Evolutionary conservation across 1,140 invertebrate species (phyloP).

Genomic region (Trissolcus basalis): DNA sequence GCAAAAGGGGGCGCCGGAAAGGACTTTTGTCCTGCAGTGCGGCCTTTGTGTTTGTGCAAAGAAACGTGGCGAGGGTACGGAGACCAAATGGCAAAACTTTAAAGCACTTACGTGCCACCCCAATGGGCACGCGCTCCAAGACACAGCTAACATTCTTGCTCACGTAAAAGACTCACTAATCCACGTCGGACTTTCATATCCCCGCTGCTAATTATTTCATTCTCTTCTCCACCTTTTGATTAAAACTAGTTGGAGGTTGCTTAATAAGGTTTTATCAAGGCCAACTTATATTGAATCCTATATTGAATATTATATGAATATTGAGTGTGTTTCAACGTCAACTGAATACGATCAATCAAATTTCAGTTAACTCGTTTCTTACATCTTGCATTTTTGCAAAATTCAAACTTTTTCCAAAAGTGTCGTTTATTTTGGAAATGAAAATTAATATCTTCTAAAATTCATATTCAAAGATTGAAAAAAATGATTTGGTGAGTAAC

Average conservation of each 20-base stretch:
- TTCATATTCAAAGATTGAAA: too few relatives aligned
- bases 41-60: constrained; percentile 50
- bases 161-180: constrained; percentile 38
- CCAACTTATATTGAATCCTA: too few relatives aligned
- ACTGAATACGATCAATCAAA: too few relatives aligned
- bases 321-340: too few relatives aligned
- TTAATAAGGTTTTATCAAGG: neutral
- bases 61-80: constrained; percentile 49
- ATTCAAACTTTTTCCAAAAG: too few relatives aligned
- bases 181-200: constrained; percentile 21
- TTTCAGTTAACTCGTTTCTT: too few relatives aligned
- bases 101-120: constrained; percentile 41
- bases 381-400: too few relatives aligned
- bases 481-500: too few relatives aligned
- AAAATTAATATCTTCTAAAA: too few relatives aligned
- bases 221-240: constrained; percentile 30
- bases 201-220: constrained; percentile 44
- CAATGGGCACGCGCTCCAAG: constrained; percentile 44
- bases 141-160: constrained; percentile 37
- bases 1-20: constrained; percentile 7
- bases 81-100: constrained; percentile 45
- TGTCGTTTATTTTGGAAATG: too few relatives aligned
- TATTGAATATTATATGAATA: too few relatives aligned
- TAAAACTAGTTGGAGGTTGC: neutral
- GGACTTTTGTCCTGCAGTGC: constrained; percentile 32